Conservation (phyloP, 2,888 invertebrate genomes). For the Eulithis testata region DNA sequence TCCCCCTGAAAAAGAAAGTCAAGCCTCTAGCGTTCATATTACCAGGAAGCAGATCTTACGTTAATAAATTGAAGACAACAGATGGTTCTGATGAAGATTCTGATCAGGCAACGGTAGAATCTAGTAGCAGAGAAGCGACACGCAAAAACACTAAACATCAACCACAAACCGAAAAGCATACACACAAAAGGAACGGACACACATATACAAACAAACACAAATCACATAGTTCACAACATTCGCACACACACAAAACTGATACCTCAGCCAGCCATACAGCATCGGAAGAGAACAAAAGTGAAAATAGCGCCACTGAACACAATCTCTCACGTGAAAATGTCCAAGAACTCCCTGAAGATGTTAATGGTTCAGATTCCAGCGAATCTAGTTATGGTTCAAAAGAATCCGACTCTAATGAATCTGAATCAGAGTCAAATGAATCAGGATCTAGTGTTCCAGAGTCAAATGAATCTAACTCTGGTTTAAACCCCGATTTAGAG, state of each 20-base stretch:
- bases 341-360: not conserved
- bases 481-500: too few species aligned
- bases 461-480: not conserved
- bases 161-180: too few species aligned
- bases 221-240: not conserved
- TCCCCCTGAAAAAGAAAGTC: constrained; percentile 17
- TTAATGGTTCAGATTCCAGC: not conserved
- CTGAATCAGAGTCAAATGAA: not conserved
- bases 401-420: not conserved
- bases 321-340: not conserved
- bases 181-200: not conserved
- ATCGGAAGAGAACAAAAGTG: not conserved
- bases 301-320: not conserved
- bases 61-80: constrained; percentile 3
- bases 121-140: not conserved
- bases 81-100: not conserved
- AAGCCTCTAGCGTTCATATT: constrained; percentile 25
- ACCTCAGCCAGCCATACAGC: not conserved
- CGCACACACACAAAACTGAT: not conserved
- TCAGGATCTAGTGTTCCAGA: not conserved
- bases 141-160: not conserved
- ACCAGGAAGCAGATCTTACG: not conserved
- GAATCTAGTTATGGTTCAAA: not conserved
- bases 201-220: not conserved
- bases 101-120: not conserved